These are phyloP conservation scores for Prosapia bicincta DNA, from an alignment of 2,888 invertebrate genomes.

Conservation along the genomic window DNA sequence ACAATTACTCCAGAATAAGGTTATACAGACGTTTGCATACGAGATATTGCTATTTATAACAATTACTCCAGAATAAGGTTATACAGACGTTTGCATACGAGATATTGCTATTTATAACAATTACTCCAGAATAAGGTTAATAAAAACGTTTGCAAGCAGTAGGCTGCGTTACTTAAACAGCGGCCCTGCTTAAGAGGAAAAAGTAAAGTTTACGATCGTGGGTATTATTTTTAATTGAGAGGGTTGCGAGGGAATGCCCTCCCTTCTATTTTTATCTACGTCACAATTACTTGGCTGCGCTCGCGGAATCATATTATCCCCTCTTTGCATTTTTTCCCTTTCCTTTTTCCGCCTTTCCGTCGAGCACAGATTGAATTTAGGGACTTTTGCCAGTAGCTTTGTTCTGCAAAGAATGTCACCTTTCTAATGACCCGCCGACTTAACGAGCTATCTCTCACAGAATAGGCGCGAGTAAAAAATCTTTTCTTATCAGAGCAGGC, in stretches of 20 bases:
- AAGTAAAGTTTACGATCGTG: background rate
- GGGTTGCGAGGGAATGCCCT: background rate
- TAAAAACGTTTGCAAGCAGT: too few species aligned
- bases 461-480: too few species aligned
- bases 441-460: background rate
- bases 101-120: too few species aligned
- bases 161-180: too few species aligned
- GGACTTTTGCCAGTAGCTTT: conserved; percentile 22
- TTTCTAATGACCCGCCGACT: background rate
- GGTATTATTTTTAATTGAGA: conserved; percentile 25
- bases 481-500: too few species aligned
- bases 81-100: too few species aligned
- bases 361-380: conserved; percentile 8
- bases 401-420: conserved; percentile 12
- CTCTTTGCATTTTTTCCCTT: conserved; percentile 17
- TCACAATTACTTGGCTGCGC: conserved; percentile 22
- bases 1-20: too few species aligned
- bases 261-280: conserved; percentile 18
- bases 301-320: conserved; percentile 24
- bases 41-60: too few species aligned
- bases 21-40: too few species aligned
- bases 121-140: too few species aligned
- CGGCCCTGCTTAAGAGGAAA: background rate
- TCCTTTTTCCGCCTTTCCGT: background rate
- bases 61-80: too few species aligned